These are phyloP conservation scores for Drosophila sucinea DNA, from an alignment of 1,140 invertebrate species.

Conservation along the genomic window DNA sequence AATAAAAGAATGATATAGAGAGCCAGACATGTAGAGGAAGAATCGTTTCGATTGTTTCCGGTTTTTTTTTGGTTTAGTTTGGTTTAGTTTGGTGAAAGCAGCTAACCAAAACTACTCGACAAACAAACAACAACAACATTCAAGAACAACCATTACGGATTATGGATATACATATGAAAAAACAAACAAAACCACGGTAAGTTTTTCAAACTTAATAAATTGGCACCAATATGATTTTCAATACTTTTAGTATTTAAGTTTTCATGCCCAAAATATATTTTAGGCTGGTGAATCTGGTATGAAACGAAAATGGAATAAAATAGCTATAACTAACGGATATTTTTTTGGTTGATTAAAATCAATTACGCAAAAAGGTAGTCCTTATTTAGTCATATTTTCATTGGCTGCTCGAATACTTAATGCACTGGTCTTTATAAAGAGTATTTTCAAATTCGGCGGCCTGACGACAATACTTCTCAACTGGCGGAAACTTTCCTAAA, in stretches of 20 bases:
- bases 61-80: constrained; percentile 34
- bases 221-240: too few species aligned
- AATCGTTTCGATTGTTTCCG: constrained; percentile 25
- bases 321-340: too few species aligned
- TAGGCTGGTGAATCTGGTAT: too few species aligned
- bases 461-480: neutral
- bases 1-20: constrained; percentile 12
- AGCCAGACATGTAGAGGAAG: neutral
- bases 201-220: neutral
- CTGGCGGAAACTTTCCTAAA: neutral
- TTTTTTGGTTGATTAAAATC: too few species aligned
- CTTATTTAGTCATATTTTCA: too few species aligned
- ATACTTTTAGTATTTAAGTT: too few species aligned
- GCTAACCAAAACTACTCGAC: constrained; percentile 4
- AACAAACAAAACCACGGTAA: constrained; percentile 74
- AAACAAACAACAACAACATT: constrained; percentile 34
- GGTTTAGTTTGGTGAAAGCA: constrained; percentile 29
- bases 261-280: too few species aligned
- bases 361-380: too few species aligned
- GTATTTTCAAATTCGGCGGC: too few species aligned
- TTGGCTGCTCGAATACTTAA: too few species aligned
- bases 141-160: constrained; percentile 40
- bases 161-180: constrained; percentile 78
- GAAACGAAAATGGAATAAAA: too few species aligned
- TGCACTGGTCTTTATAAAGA: too few species aligned